Conservation (phyloP, 2,797 vertebrate genomes). For the Somateria mollissima region DNA sequence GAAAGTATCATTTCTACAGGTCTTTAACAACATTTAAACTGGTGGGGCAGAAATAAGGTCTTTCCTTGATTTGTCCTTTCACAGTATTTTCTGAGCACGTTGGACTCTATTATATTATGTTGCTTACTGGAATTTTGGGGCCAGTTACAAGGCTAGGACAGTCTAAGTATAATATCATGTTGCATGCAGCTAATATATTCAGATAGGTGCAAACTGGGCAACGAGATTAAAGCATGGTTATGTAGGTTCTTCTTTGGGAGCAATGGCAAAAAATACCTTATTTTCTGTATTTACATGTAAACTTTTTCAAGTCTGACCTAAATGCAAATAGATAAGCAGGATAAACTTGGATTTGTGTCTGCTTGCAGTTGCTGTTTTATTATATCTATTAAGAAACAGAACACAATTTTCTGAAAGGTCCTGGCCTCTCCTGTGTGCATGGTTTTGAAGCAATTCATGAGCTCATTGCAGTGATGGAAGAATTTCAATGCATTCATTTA, state of each 20-base stretch:
- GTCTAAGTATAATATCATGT: not conserved
- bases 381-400: not conserved
- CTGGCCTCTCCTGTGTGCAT: not conserved
- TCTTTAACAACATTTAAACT: conserved; percentile 40
- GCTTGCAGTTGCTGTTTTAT: not conserved
- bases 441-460: not conserved
- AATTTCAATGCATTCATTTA: not conserved
- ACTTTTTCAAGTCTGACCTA: not conserved
- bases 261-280: not conserved
- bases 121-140: not conserved
- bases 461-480: not conserved
- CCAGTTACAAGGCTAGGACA: not conserved
- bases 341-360: not conserved
- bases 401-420: not conserved
- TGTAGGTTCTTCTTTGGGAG: not conserved
- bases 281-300: not conserved
- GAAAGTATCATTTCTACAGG: conserved; percentile 27
- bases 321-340: not conserved
- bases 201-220: not conserved
- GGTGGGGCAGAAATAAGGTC: conserved; percentile 58
- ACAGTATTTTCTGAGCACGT: conserved; percentile 24
- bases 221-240: not conserved
- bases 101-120: not conserved
- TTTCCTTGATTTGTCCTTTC: not conserved
- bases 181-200: not conserved